Evolutionary conservation across 2,797 vertebrate genomes (phyloP), one percentile per base, ranked within the genome.

Genomic region (Hylomyscus alleni): DNA sequence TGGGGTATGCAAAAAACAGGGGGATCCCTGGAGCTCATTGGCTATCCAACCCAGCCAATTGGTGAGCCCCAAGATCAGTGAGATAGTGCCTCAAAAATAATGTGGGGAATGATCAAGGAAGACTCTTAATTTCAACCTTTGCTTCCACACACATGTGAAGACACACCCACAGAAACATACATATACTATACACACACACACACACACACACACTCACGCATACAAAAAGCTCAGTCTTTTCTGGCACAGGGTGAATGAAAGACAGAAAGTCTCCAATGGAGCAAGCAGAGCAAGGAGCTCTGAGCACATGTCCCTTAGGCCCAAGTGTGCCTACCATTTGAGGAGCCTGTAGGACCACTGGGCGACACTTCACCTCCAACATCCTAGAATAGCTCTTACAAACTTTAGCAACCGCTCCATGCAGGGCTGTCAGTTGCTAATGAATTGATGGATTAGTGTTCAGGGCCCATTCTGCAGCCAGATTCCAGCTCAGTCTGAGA

Each of bases 391-490:
- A 85, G 40, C 47, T 17, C 50, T 90, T 58, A 29, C 72, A 50
- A 40, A 13, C 75, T 91, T 44, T 15, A 72, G 82, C 67, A 81
- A 60, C 81, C 29, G n/a, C 44, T 50, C 72, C 54, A 6, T 6
- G 47, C 0, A 29, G 65, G 87, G 87, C 91, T 96, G 90, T 93
- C 97, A 81, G 77, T 24, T 14, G 60, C 1, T 93, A 97, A 89
- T 95, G 85, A 52, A 92, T 83, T 96, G 96, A 95, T 92, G 37
- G 92, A 96, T 91, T 56, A 81, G 88, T 85, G 34, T 92, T 82
- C 50, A 37, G 82, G 62, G 29, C 56, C 91, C 93, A 44, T 89
- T 94, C 94, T 90, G 37, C 85, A 95, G 73, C 52, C 85, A 95
- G 44, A 72, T 31, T 34, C 90, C 26, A 37, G 34, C 92, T 96